A percentile compares a stretch with the other conserved stretches of the same genome.
These are phyloP conservation scores for Neoscelio sp. DNA, from an alignment of 2,888 invertebrate species.

Conservation along the genomic window DNA sequence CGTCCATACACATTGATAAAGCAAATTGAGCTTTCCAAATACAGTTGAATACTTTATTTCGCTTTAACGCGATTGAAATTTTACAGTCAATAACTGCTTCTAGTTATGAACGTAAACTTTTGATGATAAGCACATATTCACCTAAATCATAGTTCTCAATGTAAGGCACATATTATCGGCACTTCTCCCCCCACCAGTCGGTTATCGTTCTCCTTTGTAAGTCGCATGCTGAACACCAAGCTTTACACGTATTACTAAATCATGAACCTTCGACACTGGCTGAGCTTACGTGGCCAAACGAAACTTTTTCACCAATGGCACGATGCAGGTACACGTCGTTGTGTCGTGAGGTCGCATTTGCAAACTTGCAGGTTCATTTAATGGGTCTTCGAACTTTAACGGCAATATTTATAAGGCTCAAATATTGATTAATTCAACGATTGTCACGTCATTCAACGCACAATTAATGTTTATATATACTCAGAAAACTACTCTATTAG, in stretches of 20 bases:
- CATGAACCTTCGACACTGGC: constrained; percentile 66
- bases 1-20: constrained; percentile 24
- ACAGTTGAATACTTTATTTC: constrained; percentile 28
- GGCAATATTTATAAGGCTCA: constrained; percentile 22
- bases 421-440: constrained; percentile 2
- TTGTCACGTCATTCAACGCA: neutral
- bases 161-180: constrained; percentile 49
- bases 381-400: constrained; percentile 50
- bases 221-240: constrained; percentile 67
- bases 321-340: constrained; percentile 18
- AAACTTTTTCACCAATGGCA: constrained; percentile 61
- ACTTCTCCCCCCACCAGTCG: constrained; percentile 41
- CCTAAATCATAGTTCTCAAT: constrained; percentile 62
- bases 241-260: constrained; percentile 71
- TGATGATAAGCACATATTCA: constrained; percentile 47
- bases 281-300: constrained; percentile 67
- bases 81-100: constrained; percentile 29
- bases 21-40: constrained; percentile 3
- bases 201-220: constrained; percentile 65
- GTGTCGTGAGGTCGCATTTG: constrained; percentile 24
- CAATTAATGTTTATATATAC: neutral
- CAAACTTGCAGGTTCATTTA: constrained; percentile 35
- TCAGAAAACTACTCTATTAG: too few species aligned
- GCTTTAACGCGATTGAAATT: constrained; percentile 23
- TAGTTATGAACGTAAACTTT: constrained; percentile 51